Percentiles rank a stretch among this genome's conserved stretches.
These are phyloP conservation scores for Phragmatobia fuliginosa DNA, from an alignment of 2,888 invertebrate genomes.

Conservation along the genomic window DNA sequence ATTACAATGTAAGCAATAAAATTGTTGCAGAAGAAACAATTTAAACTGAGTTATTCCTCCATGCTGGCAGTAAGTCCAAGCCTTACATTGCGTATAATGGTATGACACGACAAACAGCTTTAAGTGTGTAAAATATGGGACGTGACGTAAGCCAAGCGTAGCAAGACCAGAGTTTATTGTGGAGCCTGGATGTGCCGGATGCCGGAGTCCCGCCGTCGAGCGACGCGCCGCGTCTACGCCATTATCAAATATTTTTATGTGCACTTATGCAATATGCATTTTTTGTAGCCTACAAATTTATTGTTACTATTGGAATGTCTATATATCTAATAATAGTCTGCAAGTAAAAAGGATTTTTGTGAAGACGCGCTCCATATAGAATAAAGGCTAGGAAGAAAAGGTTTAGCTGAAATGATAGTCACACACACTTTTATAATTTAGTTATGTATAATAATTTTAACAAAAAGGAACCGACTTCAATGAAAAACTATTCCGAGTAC, in stretches of 20 bases:
- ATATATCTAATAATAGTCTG: background rate
- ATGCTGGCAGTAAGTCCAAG: slow-evolving; percentile 80
- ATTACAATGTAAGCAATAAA: slow-evolving; percentile 77
- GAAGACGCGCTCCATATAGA: no score
- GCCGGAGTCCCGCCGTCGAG: slow-evolving; percentile 55
- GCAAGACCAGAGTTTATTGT: slow-evolving; percentile 75
- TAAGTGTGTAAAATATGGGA: slow-evolving; percentile 85
- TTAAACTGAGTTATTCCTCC: slow-evolving; percentile 81
- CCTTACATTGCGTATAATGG: slow-evolving; percentile 85
- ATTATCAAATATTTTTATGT: slow-evolving; percentile 53
- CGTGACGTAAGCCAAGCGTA: slow-evolving; percentile 80
- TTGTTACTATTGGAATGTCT: background rate
- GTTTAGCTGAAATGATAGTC: no score
- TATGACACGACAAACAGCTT: slow-evolving; percentile 87
- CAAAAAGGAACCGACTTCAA: no score
- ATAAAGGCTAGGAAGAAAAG: no score
- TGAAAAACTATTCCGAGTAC: no score
- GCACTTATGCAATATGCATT: slow-evolving; percentile 50
- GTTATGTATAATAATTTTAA: no score
- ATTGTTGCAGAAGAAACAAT: slow-evolving; percentile 78
- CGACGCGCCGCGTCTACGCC: slow-evolving; percentile 53
- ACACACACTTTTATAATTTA: no score
- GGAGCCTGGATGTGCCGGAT: slow-evolving; percentile 74
- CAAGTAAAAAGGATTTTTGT: background rate
- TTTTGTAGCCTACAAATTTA: slow-evolving; percentile 11